These are phyloP conservation scores for Lissocephala sabroskyi DNA, from an alignment of 2,888 invertebrate genomes.

Conservation along the genomic window DNA sequence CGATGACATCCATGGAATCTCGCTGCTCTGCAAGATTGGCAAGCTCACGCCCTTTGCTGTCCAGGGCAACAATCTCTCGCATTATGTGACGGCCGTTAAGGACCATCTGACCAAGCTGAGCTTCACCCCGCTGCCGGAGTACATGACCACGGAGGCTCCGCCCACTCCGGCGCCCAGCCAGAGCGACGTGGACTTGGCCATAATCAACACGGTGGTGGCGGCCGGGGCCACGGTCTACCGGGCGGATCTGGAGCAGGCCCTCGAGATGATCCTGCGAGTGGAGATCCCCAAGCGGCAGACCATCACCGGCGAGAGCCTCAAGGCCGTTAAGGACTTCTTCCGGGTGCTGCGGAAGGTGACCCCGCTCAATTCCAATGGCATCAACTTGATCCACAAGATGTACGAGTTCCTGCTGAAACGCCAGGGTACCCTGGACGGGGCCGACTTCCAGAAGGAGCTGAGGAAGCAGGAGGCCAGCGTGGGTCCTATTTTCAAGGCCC, in stretches of 20 bases:
- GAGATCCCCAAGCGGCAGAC: slow-evolving; percentile 32
- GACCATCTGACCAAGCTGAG: too few relatives aligned
- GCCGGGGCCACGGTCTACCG: slow-evolving; percentile 20
- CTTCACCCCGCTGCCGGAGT: neutral
- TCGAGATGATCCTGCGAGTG: slow-evolving; percentile 76
- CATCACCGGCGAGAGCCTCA: slow-evolving; percentile 15
- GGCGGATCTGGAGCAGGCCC: slow-evolving; percentile 79
- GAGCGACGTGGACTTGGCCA: too few relatives aligned
- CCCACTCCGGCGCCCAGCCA: neutral
- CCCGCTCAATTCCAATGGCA: slow-evolving; percentile 30
- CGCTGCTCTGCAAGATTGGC: too few relatives aligned
- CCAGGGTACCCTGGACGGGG: slow-evolving; percentile 21
- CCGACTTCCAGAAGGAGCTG: slow-evolving; percentile 16
- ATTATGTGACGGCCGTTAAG: neutral
- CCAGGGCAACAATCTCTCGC: neutral
- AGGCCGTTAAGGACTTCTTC: slow-evolving; percentile 23
- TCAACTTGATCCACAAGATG: slow-evolving; percentile 15
- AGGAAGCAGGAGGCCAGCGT: neutral
- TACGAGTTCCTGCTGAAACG: slow-evolving; percentile 5
- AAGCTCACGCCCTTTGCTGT: too few relatives aligned
- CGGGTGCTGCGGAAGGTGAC: slow-evolving; percentile 15
- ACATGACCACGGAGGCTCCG: neutral
- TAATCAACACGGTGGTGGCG: slow-evolving; percentile 25
- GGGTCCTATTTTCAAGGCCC: slow-evolving; percentile 75
- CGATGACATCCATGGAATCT: too few relatives aligned